Conservation (phyloP, 1,140 invertebrate genomes). For the Paraescarpia echinospica region DNA sequence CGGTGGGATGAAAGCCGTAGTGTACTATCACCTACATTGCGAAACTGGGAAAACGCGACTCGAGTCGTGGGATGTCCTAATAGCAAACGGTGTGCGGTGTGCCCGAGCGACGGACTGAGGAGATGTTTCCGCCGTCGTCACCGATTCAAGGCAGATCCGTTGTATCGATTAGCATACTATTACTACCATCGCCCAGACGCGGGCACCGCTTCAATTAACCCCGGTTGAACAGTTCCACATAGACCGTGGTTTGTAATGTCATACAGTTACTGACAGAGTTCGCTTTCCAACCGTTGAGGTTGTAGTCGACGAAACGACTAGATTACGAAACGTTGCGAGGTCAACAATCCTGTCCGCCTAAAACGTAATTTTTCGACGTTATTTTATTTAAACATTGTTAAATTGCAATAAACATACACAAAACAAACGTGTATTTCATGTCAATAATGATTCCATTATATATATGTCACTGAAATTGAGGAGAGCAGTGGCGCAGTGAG, state of each 20-base stretch:
- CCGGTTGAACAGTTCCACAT: background rate
- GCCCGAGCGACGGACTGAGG: background rate
- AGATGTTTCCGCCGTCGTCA: background rate
- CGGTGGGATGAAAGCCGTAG: background rate
- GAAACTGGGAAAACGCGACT: background rate
- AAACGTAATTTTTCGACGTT: no score
- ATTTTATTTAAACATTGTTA: no score
- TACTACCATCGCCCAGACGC: background rate
- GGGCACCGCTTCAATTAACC: background rate
- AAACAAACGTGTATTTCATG: no score
- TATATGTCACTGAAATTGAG: no score
- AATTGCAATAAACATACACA: no score
- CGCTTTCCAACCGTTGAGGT: background rate
- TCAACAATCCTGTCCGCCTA: no score
- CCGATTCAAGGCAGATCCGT: background rate
- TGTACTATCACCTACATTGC: background rate
- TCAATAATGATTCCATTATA: no score
- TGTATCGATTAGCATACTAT: background rate
- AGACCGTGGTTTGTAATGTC: background rate
- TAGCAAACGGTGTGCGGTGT: background rate
- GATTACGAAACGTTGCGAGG: background rate
- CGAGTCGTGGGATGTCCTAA: background rate
- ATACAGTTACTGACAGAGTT: background rate
- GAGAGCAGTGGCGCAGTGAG: no score
- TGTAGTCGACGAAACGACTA: background rate